phyloP scores from a whole-genome alignment of 64 coral and sea anemone genomes.

The Acropora tenuis region DNA sequence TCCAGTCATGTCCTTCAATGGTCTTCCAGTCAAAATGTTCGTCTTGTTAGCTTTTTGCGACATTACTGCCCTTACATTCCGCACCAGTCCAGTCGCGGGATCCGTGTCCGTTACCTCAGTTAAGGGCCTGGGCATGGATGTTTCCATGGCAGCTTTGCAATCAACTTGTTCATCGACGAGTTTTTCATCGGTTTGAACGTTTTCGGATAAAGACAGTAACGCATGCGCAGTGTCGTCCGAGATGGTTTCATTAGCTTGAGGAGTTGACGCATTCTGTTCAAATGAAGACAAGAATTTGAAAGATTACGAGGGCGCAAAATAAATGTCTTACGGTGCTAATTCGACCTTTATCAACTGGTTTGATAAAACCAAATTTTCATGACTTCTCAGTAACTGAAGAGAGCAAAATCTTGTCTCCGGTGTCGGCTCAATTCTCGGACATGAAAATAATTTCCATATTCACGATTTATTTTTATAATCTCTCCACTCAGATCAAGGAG shows the following conservation, averaged over 20 bases:
- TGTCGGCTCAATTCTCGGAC: too few relatives aligned
- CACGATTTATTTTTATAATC: too few relatives aligned
- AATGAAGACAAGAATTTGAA: not conserved
- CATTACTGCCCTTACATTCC: not conserved
- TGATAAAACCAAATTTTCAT: too few relatives aligned
- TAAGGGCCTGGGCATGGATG: not conserved
- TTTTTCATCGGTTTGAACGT: not conserved
- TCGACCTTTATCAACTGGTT: too few relatives aligned
- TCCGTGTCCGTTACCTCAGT: slow-evolving; percentile 3
- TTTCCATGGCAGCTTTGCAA: not conserved
- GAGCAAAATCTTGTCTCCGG: too few relatives aligned
- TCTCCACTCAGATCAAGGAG: too few relatives aligned
- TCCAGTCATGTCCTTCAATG: slow-evolving; percentile 79
- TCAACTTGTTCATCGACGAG: not conserved
- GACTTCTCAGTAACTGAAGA: too few relatives aligned
- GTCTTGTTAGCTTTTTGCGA: slow-evolving; percentile 55
- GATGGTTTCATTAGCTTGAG: not conserved
- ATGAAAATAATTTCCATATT: too few relatives aligned
- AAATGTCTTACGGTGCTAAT: too few relatives aligned
- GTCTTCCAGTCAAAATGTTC: slow-evolving; percentile 73
- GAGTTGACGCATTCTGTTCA: not conserved
- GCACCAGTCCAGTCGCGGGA: slow-evolving; percentile 1
- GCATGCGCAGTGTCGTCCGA: too few relatives aligned
- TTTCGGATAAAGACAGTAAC: not conserved
- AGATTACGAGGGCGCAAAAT: not conserved